Conservation (phyloP, 1,140 invertebrate genomes). For the Drosophila sucinea region DNA sequence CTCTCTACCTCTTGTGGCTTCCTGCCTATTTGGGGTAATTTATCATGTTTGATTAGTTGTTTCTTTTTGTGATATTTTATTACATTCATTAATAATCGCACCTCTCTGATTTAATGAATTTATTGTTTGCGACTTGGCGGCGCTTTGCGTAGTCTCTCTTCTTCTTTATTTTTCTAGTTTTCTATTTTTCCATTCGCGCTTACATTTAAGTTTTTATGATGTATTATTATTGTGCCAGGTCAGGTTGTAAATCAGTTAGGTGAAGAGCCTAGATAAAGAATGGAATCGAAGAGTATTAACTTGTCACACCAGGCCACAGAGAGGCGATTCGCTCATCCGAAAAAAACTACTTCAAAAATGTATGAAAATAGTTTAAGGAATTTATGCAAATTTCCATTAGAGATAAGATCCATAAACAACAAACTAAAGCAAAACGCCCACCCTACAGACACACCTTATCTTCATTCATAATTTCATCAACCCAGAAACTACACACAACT, state of each 20-base stretch:
- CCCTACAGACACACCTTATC: constrained; percentile 68
- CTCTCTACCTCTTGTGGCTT: too few species aligned
- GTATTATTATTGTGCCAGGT: constrained; percentile 66
- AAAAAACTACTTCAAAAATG: background rate
- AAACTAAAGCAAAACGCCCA: background rate
- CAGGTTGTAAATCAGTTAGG: constrained; percentile 68
- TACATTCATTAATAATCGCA: constrained; percentile 77
- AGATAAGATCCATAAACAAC: background rate
- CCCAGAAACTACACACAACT: constrained; percentile 43
- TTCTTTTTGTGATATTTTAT: constrained; percentile 69
- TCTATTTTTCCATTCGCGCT: background rate
- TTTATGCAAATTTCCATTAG: background rate
- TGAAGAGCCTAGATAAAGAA: constrained; percentile 9
- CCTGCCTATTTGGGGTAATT: constrained; percentile 41
- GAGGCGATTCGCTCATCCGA: background rate
- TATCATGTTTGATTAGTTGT: constrained; percentile 79
- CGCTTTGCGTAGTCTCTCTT: constrained; percentile 19
- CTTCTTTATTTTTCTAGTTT: constrained; percentile 11
- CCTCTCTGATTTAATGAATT: constrained; percentile 70
- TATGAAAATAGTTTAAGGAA: background rate
- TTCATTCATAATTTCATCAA: constrained; percentile 81
- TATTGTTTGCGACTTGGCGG: constrained; percentile 51
- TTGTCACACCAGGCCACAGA: too few species aligned
- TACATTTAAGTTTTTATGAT: background rate
- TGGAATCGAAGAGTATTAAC: too few species aligned